These are phyloP conservation scores for Sinocyclocheilus anophthalmus DNA, from an alignment of 2,113 vertebrate species.

Conservation along the genomic window DNA sequence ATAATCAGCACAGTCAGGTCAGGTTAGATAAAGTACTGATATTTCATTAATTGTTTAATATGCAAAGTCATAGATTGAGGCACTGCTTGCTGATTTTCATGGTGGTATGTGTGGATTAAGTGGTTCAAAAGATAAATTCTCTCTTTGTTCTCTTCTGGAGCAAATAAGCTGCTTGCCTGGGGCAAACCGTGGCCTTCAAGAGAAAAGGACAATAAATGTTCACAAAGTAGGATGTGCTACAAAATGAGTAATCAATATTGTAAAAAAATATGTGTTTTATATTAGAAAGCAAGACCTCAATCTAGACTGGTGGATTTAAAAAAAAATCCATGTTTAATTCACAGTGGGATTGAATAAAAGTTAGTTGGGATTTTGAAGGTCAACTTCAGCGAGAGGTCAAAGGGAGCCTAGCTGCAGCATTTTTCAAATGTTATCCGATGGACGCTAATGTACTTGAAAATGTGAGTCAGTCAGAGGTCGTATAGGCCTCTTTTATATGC, in stretches of 20 bases:
- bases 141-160: conserved; percentile 43
- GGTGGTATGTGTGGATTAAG: conserved; percentile 41
- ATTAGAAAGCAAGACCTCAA: not conserved
- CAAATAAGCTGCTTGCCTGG: conserved; percentile 8
- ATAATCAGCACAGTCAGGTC: not conserved
- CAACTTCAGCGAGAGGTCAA: conserved; percentile 3
- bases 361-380: not conserved
- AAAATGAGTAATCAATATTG: no score
- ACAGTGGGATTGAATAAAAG: conserved; percentile 46
- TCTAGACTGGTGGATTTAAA: not conserved
- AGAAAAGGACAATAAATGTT: not conserved
- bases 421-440: conserved; percentile 17
- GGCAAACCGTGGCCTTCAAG: conserved; percentile 10
- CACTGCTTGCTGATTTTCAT: conserved; percentile 9
- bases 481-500: conserved; percentile 45
- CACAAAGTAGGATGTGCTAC: not conserved
- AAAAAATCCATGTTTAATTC: conserved; percentile 29
- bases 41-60: not conserved
- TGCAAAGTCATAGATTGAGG: conserved; percentile 30
- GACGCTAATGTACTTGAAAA: conserved; percentile 6
- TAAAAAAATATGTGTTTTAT: not conserved
- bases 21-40: conserved; percentile 12
- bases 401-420: conserved; percentile 15
- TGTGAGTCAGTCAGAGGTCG: conserved; percentile 41
- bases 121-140: conserved; percentile 44